Percentiles rank a stretch among this genome's conserved stretches.
Evolutionary conservation across 2,888 invertebrate genomes (phyloP).

Genomic region (Trachelus iudaicus): DNA sequence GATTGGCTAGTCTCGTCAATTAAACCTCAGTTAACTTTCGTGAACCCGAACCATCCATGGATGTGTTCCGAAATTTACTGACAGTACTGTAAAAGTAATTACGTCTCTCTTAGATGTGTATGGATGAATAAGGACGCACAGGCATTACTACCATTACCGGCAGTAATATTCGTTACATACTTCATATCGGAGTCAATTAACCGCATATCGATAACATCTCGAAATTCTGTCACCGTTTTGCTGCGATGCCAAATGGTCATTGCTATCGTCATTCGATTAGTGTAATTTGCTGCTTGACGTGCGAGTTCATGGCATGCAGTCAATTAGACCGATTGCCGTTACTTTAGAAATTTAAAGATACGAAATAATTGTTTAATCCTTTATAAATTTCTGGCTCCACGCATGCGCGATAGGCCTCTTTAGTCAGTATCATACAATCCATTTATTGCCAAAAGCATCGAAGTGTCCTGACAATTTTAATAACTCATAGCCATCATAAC

Average conservation of each 20-base stretch:
- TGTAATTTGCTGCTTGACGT: background rate
- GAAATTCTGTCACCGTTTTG: background rate
- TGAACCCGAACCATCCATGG: too few species aligned
- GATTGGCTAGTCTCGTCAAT: too few species aligned
- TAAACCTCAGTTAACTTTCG: too few species aligned
- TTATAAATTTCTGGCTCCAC: background rate
- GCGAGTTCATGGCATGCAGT: background rate
- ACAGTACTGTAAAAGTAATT: too few species aligned
- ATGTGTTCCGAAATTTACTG: too few species aligned
- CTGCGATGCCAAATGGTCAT: background rate
- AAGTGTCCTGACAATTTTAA: constrained; percentile 46
- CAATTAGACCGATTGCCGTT: background rate
- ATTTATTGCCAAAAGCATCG: constrained; percentile 42
- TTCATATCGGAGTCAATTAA: too few species aligned
- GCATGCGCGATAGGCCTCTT: background rate
- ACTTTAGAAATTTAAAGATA: background rate
- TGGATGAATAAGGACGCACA: too few species aligned
- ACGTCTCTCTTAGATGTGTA: too few species aligned
- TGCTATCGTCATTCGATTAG: too few species aligned
- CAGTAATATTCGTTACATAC: too few species aligned
- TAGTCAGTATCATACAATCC: constrained; percentile 14
- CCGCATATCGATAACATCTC: background rate
- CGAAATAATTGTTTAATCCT: background rate
- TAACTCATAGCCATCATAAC: constrained; percentile 30
- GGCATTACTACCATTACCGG: too few species aligned